Percentiles rank a stretch among this genome's conserved stretches.
phyloP scores from a whole-genome alignment of 2,113 vertebrate genomes.

The Notothenia rossii region DNA sequence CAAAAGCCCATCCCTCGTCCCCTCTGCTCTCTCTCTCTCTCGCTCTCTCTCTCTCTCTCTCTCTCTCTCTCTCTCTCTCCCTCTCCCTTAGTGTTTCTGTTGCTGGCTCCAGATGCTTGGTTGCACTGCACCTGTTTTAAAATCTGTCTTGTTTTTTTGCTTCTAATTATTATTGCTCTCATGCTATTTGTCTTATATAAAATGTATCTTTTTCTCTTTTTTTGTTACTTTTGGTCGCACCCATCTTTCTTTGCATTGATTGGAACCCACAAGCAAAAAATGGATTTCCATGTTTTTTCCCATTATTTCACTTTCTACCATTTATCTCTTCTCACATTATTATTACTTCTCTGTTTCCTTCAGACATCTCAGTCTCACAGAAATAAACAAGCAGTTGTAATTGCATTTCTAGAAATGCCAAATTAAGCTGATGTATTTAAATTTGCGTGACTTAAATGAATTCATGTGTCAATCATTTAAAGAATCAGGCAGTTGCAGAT shows the following conservation, averaged over 20 bases:
- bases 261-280: neutral
- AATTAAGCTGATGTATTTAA: slow-evolving; percentile 49
- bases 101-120: slow-evolving; percentile 43
- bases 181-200: slow-evolving; percentile 30
- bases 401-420: slow-evolving; percentile 21
- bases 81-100: slow-evolving; percentile 37
- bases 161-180: slow-evolving; percentile 10
- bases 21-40: slow-evolving; percentile 27
- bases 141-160: slow-evolving; percentile 12
- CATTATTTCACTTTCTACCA: neutral
- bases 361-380: neutral
- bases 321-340: neutral
- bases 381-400: slow-evolving; percentile 21
- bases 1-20: slow-evolving; percentile 75
- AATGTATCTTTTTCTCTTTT: slow-evolving; percentile 13
- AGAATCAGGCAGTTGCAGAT: slow-evolving; percentile 56
- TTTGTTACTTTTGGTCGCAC: neutral
- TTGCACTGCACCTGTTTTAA: slow-evolving; percentile 49
- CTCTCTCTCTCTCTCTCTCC: slow-evolving; percentile 33
- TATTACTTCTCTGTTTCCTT: neutral
- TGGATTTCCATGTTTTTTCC: slow-evolving; percentile 14
- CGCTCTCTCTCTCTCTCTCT: slow-evolving; percentile 9
- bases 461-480: slow-evolving; percentile 61
- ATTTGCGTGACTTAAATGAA: slow-evolving; percentile 43
- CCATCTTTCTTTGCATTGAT: neutral